Evolutionary conservation across 2,797 vertebrate species (phyloP), one percentile per base, ranked within the genome.

Genomic region (Cirrhinus mrigala): DNA sequence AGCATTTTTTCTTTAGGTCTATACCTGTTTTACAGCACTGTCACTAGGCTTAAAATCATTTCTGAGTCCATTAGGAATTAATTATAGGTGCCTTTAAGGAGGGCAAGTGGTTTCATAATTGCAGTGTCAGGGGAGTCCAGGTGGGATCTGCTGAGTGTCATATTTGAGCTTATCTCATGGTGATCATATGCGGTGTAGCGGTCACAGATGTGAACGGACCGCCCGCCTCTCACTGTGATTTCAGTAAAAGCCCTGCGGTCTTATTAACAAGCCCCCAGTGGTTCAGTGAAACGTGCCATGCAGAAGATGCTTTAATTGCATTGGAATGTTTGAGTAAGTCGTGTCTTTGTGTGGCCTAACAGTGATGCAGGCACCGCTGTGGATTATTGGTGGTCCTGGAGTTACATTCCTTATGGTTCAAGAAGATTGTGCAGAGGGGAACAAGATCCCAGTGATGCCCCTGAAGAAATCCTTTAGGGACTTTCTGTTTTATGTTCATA

Each of bases 101-200:
- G 94, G 94, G 89, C 92, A 95, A 95, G 94, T 95, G 95, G 93
- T 93, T 94, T 94, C 91, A 93, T 92, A 92, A 93, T 94, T 95
- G 92, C 92, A 90, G 90, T 24, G 92, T 94, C 93, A 92, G 89
- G 73, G 91, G 80, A 89, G 89, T 86, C 88, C 91, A 87, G 90
- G 91, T 90, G 87, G 82, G 83, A 92, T 90, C 93, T 94, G 94
- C 86, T 68, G 92, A 94, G 91, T 94, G 93, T 95, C 93, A 91
- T 88, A 88, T 89, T 90, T 88, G 90, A 92, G 90, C 89, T 88
- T 93, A 91, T 91, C 91, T 94, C 94, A 95, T 90, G 91, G 91
- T 91, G 91, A 87, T 58, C 87, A 89, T 70, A 88, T 87, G 29
- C 86, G 14, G 69, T 27, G 77, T 79, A 86, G 77, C 86, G 86